Base-by-base conservation (phyloP, 2,888 invertebrate genomes). In the Sturmia bella region DNA sequence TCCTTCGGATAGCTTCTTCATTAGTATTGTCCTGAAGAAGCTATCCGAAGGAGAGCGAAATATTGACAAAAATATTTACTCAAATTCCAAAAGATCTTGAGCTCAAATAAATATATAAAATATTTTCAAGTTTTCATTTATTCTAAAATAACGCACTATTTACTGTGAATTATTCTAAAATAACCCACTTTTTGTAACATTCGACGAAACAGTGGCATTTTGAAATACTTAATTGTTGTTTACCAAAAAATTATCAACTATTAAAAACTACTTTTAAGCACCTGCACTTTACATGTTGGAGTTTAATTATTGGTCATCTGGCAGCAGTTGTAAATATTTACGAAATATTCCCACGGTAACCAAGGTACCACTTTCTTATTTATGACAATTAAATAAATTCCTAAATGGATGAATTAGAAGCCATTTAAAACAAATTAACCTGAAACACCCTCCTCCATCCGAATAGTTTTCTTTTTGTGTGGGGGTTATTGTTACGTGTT, bases 281-380 rank as follows among this genome's bases (percentile, higher is more conserved):
- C 54, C 43, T 54, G 73, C 37, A 32, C 21, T 43, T 17, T 41
- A 75, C n/a, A 69, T 52, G 21, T 43, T 41, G 3, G 0, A 17
- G n/a, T 13, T 12, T 24, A 11, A 15, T 17, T 13, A 21, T 6
- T 54, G 77, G 57, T 64, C 81, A 81, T 52, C 52, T 19, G 39
- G 15, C 19, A 75, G 32, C 74, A 75, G 54, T 78, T 74, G 82
- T 52, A 48, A 41, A 50, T 74, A 21, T 74, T 82, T 82, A 74
- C 41, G 74, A 66, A 78, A 82, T 64, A 70, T 82, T 82, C 74
- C 5, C 74, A 78, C 64, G 24, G 81, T 82, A 59, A 45, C 77
- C 73, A 77, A 50, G 77, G 57, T 68, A 68, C 21, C 56, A 50
- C 15, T 32, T 45, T 24, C 15, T 17, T 50, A 48, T 12, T 13